A percentile compares a stretch with the other conserved stretches of the same genome.
Conservation (phyloP, 2,797 vertebrate genomes). For the Cygnus olor region DNA sequence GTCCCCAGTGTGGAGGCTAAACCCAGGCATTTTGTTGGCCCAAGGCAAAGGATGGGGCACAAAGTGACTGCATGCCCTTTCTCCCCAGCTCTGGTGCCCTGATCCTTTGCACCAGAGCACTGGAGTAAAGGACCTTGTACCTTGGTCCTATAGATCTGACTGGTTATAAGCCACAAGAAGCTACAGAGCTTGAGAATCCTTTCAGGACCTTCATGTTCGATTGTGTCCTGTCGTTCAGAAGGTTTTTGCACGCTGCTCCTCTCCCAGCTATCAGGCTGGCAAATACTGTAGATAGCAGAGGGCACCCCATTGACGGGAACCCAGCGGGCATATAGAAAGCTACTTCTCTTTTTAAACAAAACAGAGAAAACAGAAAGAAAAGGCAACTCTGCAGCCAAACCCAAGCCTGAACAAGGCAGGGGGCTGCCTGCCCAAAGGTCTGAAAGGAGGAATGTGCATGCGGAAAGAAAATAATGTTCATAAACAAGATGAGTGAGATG, state of each 20-base stretch:
- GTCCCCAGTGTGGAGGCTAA: background rate
- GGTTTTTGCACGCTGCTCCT: background rate
- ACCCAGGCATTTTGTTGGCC: background rate
- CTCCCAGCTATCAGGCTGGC: background rate
- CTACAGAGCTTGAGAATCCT: background rate
- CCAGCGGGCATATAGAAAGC: background rate
- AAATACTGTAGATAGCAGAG: background rate
- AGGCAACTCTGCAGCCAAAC: constrained; percentile 41
- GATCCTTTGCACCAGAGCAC: background rate
- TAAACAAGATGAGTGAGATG: constrained; percentile 45
- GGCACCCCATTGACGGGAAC: background rate
- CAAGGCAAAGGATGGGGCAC: background rate
- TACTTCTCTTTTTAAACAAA: constrained; percentile 56
- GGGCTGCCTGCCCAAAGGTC: constrained; percentile 52
- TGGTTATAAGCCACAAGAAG: background rate
- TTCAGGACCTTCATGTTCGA: background rate
- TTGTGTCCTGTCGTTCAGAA: background rate
- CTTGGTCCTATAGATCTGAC: background rate
- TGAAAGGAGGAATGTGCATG: constrained; percentile 7
- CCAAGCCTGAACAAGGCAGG: constrained; percentile 14
- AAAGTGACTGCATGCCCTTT: background rate
- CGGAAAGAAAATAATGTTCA: constrained; percentile 18
- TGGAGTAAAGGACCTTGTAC: background rate
- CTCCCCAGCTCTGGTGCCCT: background rate
- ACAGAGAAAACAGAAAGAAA: constrained; percentile 18